Evolutionary conservation across 2,797 vertebrate genomes (phyloP), one percentile per base, ranked within the genome.

Genomic region (Onychomys leucogaster): DNA sequence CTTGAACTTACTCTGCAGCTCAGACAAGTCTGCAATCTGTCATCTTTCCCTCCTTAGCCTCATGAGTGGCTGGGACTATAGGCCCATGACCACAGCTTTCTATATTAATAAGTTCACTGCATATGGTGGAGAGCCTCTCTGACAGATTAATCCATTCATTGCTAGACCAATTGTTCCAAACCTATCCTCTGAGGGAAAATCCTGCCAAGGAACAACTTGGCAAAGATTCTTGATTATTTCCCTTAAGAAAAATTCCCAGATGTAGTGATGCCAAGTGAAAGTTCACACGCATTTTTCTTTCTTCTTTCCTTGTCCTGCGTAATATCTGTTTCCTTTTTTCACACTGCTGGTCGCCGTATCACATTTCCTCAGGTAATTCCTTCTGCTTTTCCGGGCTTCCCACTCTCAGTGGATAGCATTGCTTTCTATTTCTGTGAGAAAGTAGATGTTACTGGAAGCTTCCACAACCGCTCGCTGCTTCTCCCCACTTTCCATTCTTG

Each of bases 161-260:
- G 46, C 49, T 27, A 49, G 23, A 89, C 32, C 80, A 67, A 41
- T 25, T n/a, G 10, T 65, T 83, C 82, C 46, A 86, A 89, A 76
- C n/a, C 82, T 91, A 46, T 55, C 76, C 65, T 89, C 52, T 89
- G 69, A 37, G 32, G 78, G 52, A 63, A 34, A 78, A 25, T 71
- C n/a, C 84, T 94, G 55, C 86, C 57, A 81, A 76, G 32, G 78
- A 86, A 71, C 89, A 94, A 71, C 29, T 55, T 95, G 90, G 67
- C 75, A 80, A 86, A 91, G 82, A 76, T 87, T 27, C 55, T 94
- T 65, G 77, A 90, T 94, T 61, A 41, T 91, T 97, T 96, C 81
- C 81, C 90, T 95, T 76, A 83, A 97, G 87, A 91, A 96, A 94
- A 97, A 94, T 91, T 94, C 65, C 76, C 32, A 75, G 76, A 91